Evolutionary conservation across 2,797 vertebrate species (phyloP), one percentile per base, ranked within the genome.

Genomic region (Danio tinwini): DNA sequence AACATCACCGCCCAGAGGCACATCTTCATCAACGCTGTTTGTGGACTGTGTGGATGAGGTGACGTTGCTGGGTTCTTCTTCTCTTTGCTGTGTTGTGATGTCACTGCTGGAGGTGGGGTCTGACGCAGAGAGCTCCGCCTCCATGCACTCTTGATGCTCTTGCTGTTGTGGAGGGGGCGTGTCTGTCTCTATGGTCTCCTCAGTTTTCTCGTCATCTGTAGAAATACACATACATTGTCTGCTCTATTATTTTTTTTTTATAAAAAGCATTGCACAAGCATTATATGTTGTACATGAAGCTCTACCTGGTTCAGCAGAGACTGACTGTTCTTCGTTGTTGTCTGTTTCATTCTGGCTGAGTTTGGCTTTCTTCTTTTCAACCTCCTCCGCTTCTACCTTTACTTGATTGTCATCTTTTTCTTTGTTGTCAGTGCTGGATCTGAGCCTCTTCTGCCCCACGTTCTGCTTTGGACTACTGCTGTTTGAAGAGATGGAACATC

Each of bases 361-460:
- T 83, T 89, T 91, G 63, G 84, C 64, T 72, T 87, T 92, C 86
- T 94, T 91, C 40, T 81, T 78, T 77, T 91, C 86, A 70, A 85
- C 52, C 70, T 86, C 87, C 39, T 88, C 85, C 5, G 67, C 72
- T 53, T 47, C 76, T 10, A 45, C 6, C 42, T 13, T 44, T n/a
- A 84, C 87, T 80, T 84, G 70, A 71, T 44, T 62, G 76, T 78
- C 56, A 0, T 52, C 0, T 67, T 77, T 11, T 39, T 67, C 45
- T 53, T 88, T 82, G 0, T 88, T 83, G 10, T 82, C 85, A 69
- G 93, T 88, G 80, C 93, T 94, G 56, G 93, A 90, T 9, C 95
- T 87, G 85, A 95, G 94, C 19, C 95, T 92, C 87, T 96, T 96
- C 55, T 94, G 93, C 82, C 93, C 94, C 68, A 94, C 93, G 10